Evolutionary conservation across 2,113 vertebrate species (phyloP).

Genomic region (Chionodraco myersi): DNA sequence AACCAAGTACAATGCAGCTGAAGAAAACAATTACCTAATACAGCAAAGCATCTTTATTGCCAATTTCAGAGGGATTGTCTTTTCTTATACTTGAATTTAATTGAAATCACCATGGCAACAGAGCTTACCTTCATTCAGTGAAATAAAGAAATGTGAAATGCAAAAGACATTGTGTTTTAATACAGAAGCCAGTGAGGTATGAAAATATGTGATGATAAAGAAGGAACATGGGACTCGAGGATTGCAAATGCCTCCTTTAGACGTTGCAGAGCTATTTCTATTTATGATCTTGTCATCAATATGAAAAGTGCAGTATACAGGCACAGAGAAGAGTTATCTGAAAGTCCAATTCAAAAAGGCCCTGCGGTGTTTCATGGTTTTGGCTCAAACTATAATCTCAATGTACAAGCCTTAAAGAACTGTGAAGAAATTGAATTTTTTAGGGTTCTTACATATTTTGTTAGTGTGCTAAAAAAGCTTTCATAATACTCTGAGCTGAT

Average conservation of each 20-base stretch:
- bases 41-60: conserved; percentile 36
- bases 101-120: conserved; percentile 75
- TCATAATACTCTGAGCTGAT: conserved; percentile 29
- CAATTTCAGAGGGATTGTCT: conserved; percentile 60
- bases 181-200: conserved; percentile 69
- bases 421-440: conserved; percentile 47
- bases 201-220: conserved; percentile 63
- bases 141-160: conserved; percentile 72
- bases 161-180: conserved; percentile 74
- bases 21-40: conserved; percentile 23
- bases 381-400: conserved; percentile 43
- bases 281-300: conserved; percentile 60
- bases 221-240: conserved; percentile 59
- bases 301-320: conserved; percentile 52
- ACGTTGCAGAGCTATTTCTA: conserved; percentile 53
- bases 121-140: conserved; percentile 64
- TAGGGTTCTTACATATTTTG: conserved; percentile 55
- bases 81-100: conserved; percentile 66
- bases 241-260: conserved; percentile 57
- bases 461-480: conserved; percentile 25
- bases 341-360: conserved; percentile 30
- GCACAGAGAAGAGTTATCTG: conserved; percentile 3
- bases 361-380: conserved; percentile 48
- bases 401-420: conserved; percentile 36
- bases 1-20: not conserved